Conservation (phyloP, 2,113 vertebrate genomes). For the Amphiprion percula region DNA sequence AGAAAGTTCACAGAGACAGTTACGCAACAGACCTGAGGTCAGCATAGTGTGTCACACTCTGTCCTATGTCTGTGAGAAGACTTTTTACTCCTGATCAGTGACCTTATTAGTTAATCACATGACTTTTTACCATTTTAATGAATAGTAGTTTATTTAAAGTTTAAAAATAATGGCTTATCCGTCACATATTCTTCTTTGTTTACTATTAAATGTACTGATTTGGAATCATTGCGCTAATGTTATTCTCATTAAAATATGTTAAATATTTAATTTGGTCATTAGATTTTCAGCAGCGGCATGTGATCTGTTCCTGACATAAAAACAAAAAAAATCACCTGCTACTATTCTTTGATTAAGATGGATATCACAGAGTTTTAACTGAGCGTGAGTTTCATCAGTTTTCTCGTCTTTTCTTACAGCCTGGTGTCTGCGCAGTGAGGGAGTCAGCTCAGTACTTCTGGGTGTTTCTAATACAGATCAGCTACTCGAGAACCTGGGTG, state of each 20-base stretch:
- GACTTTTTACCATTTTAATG: background rate
- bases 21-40: background rate
- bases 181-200: no score
- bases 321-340: background rate
- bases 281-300: no score
- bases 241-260: no score
- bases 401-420: conserved; percentile 75
- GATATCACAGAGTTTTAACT: no score
- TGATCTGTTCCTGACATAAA: background rate
- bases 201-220: no score
- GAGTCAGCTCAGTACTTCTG: conserved; percentile 92
- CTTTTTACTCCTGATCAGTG: background rate
- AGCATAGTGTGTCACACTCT: background rate
- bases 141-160: background rate
- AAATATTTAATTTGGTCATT: no score
- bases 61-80: background rate
- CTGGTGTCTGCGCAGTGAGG: conserved; percentile 93
- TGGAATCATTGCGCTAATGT: no score
- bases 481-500: conserved; percentile 91
- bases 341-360: background rate
- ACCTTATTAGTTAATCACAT: background rate
- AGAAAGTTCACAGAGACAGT: background rate
- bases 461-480: conserved; percentile 91
- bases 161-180: no score
- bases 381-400: background rate